Evolutionary conservation across 2,113 vertebrate genomes (phyloP).

Genomic region (Hyperopisus bebe): DNA sequence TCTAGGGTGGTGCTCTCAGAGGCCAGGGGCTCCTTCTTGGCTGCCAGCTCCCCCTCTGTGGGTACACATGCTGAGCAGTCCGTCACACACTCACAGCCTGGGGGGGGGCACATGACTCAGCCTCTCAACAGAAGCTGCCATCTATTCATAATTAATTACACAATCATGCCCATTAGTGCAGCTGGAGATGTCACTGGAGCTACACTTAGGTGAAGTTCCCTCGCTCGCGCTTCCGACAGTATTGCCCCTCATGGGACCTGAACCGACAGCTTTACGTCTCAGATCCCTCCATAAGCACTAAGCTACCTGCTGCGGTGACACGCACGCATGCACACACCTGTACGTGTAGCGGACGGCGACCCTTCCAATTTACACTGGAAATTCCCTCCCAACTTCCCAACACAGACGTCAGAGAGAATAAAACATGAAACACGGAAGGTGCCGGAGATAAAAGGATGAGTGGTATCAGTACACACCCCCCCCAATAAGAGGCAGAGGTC

Average conservation of each 20-base stretch:
- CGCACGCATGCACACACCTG: not conserved
- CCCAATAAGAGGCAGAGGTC: not conserved
- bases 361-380: slow-evolving; percentile 12
- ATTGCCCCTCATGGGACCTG: not conserved
- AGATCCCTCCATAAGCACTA: not conserved
- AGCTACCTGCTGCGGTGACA: not conserved
- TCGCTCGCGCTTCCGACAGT: not conserved
- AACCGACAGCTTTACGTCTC: not conserved
- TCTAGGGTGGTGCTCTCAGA: slow-evolving; percentile 12
- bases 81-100: not conserved
- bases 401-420: slow-evolving; percentile 17
- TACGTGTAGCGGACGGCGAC: not conserved
- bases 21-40: slow-evolving; percentile 54
- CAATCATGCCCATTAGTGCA: not conserved
- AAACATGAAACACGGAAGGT: slow-evolving; percentile 28
- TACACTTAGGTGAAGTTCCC: not conserved
- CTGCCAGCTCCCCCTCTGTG: slow-evolving; percentile 51
- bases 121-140: too few species aligned
- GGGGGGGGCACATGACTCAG: too few species aligned
- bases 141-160: slow-evolving; percentile 4
- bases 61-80: not conserved
- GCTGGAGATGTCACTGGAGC: not conserved
- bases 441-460: slow-evolving; percentile 25
- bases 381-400: slow-evolving; percentile 3
- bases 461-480: not conserved